These are phyloP conservation scores for Mongoloraphidia duomilia DNA, from an alignment of 2,888 invertebrate genomes.

Conservation along the genomic window DNA sequence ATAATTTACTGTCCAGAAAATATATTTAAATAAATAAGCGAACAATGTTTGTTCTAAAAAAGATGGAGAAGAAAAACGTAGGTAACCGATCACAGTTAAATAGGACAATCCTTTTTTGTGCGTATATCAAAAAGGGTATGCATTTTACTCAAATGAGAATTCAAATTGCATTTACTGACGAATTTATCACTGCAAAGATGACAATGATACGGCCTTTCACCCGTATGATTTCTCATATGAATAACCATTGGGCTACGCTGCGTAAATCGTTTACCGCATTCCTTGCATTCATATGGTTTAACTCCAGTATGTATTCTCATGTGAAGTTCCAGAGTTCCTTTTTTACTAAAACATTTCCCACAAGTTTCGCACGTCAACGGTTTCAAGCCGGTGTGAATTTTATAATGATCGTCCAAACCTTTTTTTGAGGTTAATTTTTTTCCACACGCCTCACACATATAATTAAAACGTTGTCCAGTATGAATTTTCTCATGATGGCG, in stretches of 20 bases:
- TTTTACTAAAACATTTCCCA: conserved; percentile 6
- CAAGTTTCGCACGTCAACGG: conserved; percentile 11
- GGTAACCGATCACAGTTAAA: too few species aligned
- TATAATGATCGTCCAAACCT: conserved; percentile 4
- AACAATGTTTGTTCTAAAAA: too few species aligned
- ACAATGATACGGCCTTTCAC: conserved; percentile 39
- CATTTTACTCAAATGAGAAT: conserved; percentile 15
- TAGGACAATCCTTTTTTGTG: too few species aligned
- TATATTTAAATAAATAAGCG: too few species aligned
- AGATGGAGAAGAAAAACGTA: too few species aligned
- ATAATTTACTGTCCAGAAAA: too few species aligned
- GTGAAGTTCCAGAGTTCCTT: conserved; percentile 5
- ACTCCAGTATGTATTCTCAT: conserved; percentile 6
- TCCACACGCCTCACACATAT: conserved; percentile 9
- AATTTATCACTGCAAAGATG: conserved; percentile 20
- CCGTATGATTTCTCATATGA: conserved; percentile 26
- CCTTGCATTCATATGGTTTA: conserved; percentile 11
- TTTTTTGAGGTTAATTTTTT: not conserved
- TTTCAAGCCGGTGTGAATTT: conserved; percentile 8
- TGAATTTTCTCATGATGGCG: not conserved
- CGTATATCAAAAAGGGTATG: not conserved
- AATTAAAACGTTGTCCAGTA: not conserved
- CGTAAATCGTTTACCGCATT: conserved; percentile 17
- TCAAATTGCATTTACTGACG: conserved; percentile 19
- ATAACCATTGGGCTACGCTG: conserved; percentile 33